Conservation (phyloP, 2,113 vertebrate genomes). For the Dipodomys merriami region DNA sequence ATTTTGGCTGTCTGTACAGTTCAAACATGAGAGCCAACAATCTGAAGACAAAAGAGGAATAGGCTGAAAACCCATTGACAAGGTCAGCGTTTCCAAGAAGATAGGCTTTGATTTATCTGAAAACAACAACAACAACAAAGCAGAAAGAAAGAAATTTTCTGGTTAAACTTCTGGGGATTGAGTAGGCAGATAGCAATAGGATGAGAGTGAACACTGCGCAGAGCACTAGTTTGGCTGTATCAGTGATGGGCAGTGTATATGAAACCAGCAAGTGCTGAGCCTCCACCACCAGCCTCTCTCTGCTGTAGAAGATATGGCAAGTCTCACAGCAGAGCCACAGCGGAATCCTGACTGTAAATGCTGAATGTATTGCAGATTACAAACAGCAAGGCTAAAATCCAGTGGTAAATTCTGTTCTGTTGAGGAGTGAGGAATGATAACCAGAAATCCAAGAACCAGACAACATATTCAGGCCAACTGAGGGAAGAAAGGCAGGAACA, state of each 20-base stretch:
- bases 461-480: background rate
- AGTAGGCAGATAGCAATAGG: background rate
- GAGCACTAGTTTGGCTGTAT: background rate
- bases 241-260: background rate
- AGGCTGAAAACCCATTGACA: background rate
- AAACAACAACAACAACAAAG: too few species aligned
- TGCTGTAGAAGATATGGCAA: rapidly evolving
- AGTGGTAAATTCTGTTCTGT: background rate
- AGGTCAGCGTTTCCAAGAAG: background rate
- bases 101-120: background rate
- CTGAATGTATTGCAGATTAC: background rate
- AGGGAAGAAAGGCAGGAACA: background rate
- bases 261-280: background rate
- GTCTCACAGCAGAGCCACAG: background rate
- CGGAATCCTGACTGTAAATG: background rate
- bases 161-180: background rate
- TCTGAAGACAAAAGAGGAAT: background rate
- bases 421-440: background rate
- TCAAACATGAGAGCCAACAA: background rate
- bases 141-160: background rate
- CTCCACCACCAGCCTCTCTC: background rate
- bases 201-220: background rate
- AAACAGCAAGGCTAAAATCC: background rate
- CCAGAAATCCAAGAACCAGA: background rate
- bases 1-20: background rate